phyloP scores from a whole-genome alignment of 30 jellyfish, hydroid and myxozoan genomes.

The Nemopilema nomurai region DNA sequence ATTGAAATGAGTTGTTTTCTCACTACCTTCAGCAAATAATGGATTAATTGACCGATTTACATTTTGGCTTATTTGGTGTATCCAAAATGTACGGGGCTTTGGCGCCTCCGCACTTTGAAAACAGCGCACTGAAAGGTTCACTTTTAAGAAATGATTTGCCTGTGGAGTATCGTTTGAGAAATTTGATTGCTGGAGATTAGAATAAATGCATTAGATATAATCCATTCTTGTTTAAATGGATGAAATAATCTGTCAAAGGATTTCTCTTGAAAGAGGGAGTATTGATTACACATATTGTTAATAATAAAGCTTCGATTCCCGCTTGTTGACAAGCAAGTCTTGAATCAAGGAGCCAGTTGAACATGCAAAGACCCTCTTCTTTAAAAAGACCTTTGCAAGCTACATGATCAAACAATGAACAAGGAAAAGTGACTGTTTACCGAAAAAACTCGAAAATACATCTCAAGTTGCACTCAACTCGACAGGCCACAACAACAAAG shows the following conservation, averaged over 20 bases:
- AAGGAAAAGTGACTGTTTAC: too few species aligned
- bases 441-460: too few species aligned
- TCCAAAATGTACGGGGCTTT: not conserved
- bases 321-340: not conserved
- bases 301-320: not conserved
- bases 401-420: too few species aligned
- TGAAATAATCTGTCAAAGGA: conserved; percentile 10
- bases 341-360: too few species aligned
- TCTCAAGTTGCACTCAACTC: too few species aligned
- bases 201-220: conserved; percentile 8
- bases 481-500: too few species aligned
- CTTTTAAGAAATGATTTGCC: not conserved
- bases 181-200: conserved; percentile 13
- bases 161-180: conserved; percentile 2
- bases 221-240: conserved; percentile 10
- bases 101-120: not conserved
- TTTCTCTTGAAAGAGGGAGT: not conserved
- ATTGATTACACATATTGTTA: not conserved
- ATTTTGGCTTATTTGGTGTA: not conserved
- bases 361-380: too few species aligned
- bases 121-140: not conserved
- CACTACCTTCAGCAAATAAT: too few species aligned
- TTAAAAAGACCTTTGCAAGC: too few species aligned
- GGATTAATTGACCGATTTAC: too few species aligned
- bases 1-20: too few species aligned